Evolutionary conservation across 2,113 vertebrate species (phyloP).

Genomic region (Chlamydotis undulata): DNA sequence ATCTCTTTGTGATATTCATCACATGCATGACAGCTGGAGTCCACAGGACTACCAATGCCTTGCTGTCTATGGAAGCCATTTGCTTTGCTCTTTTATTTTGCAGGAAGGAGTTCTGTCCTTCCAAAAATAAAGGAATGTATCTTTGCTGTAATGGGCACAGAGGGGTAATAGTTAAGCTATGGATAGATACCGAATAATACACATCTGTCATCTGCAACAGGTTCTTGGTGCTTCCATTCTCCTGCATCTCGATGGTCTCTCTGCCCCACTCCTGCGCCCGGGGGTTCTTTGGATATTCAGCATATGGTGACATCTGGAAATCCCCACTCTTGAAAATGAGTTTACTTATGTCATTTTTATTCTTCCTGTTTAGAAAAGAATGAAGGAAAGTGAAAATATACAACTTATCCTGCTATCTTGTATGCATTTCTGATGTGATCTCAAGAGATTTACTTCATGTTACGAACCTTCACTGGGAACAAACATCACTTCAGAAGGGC

Average conservation of each 20-base stretch:
- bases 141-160: neutral
- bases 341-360: conserved; percentile 98
- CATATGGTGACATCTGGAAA: conserved; percentile 94
- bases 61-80: neutral
- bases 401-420: neutral
- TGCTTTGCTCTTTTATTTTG: neutral
- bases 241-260: conserved; percentile 98
- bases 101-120: neutral
- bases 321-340: conserved; percentile 98
- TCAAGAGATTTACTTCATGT: neutral
- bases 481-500: neutral
- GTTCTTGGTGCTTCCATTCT: conserved; percentile 98
- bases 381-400: conserved; percentile 36
- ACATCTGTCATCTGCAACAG: conserved; percentile 96
- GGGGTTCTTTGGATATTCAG: conserved; percentile 92
- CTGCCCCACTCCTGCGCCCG: conserved; percentile 93
- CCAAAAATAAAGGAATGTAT: neutral
- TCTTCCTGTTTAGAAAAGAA: conserved; percentile 82
- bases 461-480: neutral
- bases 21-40: neutral
- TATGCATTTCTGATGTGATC: neutral
- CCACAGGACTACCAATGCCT: neutral
- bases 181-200: conserved; percentile 89
- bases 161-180: neutral
- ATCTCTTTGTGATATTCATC: neutral